Evolutionary conservation across 2,113 vertebrate genomes (phyloP), one percentile per base, ranked within the genome.

Genomic region (Panurus biarmicus): DNA sequence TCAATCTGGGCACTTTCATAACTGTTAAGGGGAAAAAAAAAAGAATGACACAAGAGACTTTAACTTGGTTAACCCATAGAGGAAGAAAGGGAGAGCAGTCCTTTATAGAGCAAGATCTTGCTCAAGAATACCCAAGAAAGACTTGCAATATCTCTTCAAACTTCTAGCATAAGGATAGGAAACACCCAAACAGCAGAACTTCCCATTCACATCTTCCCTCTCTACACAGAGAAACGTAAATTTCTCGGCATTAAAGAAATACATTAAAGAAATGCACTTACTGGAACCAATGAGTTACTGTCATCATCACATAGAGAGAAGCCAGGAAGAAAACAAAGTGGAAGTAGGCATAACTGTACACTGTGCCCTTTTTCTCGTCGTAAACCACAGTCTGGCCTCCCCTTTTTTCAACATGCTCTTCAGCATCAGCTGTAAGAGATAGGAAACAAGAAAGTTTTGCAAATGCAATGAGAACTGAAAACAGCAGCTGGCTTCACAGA

Each of bases 271-370:
- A 92, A 74, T 13, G 54, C 17, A 98, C 99, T 98, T 97, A 99
- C 99, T 99, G 98, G 97, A 99, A 99, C 99, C 99, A 99, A 88
- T 99, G 99, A 95, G 99, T 99, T 88, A 99, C 97, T 0, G 99
- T 99, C 99, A 99, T 99, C 99, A 99, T 99, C 96, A 99, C 98
- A 2, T 99, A 99, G 18, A 99, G 98, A 0, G 99, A 99, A 47
- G 98, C 99, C 87, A 99, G 96, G 87, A 99, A 99, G 98, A 99
- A 99, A 95, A 99, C 98, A 0, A 98, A 98, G 93, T 99, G 99
- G 97, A 99, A 99, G 94, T 97, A 99, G 82, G 98, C n/a, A 12
- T 99, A 99, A 96, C 98, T 98, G 75, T 99, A 99, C 75, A 99
- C 97, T 0, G 99, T 99, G 85, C 95, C 95, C 38, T 97, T 98